Evolutionary conservation across 2,888 invertebrate species (phyloP).

Genomic region (Hirtodrosophila histrioides): DNA sequence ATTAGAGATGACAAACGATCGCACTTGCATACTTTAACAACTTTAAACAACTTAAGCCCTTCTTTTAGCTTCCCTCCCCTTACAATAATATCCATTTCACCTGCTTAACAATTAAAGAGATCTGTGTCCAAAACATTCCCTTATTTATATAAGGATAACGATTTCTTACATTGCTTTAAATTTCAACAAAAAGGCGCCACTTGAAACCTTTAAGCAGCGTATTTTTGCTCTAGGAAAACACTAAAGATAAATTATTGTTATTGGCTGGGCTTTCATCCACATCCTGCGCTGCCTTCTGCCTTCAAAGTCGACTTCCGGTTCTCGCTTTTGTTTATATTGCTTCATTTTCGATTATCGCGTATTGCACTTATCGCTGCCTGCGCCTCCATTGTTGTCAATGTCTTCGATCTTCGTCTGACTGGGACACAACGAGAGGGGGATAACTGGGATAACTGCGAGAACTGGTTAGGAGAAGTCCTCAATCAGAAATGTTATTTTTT

Average conservation of each 20-base stretch:
- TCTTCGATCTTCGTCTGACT: conserved; percentile 60
- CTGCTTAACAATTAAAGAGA: too few species aligned
- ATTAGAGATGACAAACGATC: too few species aligned
- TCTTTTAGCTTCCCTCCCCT: too few species aligned
- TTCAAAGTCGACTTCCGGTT: conserved; percentile 26
- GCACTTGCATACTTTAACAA: too few species aligned
- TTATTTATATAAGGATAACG: too few species aligned
- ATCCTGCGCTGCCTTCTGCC: not conserved
- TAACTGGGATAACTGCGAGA: not conserved
- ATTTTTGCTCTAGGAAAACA: conserved; percentile 19
- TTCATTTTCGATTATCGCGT: conserved; percentile 74
- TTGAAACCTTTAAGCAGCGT: conserved; percentile 1
- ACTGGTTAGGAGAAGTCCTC: conserved; percentile 48
- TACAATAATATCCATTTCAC: too few species aligned
- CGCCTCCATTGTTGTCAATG: conserved; percentile 55
- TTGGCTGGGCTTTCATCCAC: conserved; percentile 20
- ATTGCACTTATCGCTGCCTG: conserved; percentile 67
- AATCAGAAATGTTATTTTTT: conserved; percentile 48
- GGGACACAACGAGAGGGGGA: not conserved
- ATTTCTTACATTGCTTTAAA: conserved; percentile 7
- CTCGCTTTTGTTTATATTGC: conserved; percentile 71
- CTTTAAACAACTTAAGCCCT: too few species aligned
- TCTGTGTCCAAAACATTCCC: too few species aligned
- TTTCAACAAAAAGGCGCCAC: conserved; percentile 16
- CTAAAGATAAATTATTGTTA: conserved; percentile 44